phyloP scores from a whole-genome alignment of 2,113 vertebrate genomes.

The Macquaria australasica region DNA sequence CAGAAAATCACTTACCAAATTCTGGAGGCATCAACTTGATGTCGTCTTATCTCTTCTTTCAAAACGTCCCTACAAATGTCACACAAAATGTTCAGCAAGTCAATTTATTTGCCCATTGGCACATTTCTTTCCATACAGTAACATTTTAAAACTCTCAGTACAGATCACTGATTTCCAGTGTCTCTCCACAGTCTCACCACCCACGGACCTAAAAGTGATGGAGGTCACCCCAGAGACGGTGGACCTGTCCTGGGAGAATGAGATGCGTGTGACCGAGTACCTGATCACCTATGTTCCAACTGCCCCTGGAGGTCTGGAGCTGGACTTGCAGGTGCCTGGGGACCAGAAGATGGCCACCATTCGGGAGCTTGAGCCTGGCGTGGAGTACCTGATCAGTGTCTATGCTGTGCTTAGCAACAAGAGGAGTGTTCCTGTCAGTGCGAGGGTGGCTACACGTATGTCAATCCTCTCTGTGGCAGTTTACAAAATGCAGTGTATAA shows the following conservation, averaged over 20 bases:
- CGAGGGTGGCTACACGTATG: conserved; percentile 92
- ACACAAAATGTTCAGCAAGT: not conserved
- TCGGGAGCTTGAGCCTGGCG: conserved; percentile 92
- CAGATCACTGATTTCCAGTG: conserved; percentile 7
- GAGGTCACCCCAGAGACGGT: conserved; percentile 92
- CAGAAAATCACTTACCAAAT: not conserved
- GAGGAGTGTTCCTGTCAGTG: conserved; percentile 94
- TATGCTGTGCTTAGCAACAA: conserved; percentile 95
- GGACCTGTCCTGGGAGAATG: conserved; percentile 94
- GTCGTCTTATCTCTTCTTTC: not conserved
- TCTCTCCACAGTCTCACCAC: conserved; percentile 89
- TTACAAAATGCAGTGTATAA: not conserved
- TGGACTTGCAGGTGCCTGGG: conserved; percentile 92
- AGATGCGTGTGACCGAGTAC: conserved; percentile 93
- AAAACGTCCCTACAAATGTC: not conserved
- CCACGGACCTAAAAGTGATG: conserved; percentile 91
- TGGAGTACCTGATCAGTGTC: conserved; percentile 96
- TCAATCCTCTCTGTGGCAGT: conserved; percentile 70
- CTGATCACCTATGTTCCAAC: conserved; percentile 93
- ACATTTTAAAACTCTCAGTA: not conserved
- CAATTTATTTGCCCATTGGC: not conserved
- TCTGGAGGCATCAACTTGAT: not conserved
- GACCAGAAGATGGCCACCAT: conserved; percentile 90
- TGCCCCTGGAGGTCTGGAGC: conserved; percentile 89
- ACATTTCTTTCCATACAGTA: not conserved